Evolutionary conservation across 2,888 invertebrate species (phyloP).

Genomic region (Leucophenga maculata): DNA sequence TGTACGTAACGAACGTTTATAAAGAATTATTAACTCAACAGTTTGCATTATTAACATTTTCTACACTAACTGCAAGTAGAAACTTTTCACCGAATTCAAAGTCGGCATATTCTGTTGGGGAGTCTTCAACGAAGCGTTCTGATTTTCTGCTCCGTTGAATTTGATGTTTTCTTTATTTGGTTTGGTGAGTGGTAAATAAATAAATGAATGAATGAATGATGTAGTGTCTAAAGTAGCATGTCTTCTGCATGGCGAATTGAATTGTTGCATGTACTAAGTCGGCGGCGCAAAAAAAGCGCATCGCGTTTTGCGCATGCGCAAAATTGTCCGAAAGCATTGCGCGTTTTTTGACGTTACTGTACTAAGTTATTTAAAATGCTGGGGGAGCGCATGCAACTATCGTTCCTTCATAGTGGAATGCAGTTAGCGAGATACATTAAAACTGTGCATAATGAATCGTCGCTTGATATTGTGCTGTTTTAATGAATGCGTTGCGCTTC

Average conservation of each 20-base stretch:
- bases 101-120: not conserved
- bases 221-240: constrained; percentile 21
- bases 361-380: constrained; percentile 30
- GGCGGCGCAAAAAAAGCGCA: not conserved
- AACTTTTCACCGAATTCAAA: too few species aligned
- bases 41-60: constrained; percentile 55
- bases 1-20: constrained; percentile 43
- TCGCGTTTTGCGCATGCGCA: constrained; percentile 4
- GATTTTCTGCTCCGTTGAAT: constrained; percentile 71
- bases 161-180: constrained; percentile 44
- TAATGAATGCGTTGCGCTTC: constrained; percentile 43
- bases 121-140: constrained; percentile 45
- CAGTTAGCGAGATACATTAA: not conserved
- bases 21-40: constrained; percentile 24
- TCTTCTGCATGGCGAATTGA: constrained; percentile 48
- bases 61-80: constrained; percentile 39
- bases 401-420: not conserved
- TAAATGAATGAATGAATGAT: constrained; percentile 1
- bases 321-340: constrained; percentile 7
- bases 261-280: constrained; percentile 9
- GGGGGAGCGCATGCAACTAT: constrained; percentile 24
- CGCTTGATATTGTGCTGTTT: constrained; percentile 25
- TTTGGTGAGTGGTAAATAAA: not conserved
- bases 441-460: not conserved
- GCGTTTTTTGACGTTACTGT: constrained; percentile 52